Evolutionary conservation across 2,797 vertebrate genomes (phyloP).

Genomic region (Micropoecilia bifurca): DNA sequence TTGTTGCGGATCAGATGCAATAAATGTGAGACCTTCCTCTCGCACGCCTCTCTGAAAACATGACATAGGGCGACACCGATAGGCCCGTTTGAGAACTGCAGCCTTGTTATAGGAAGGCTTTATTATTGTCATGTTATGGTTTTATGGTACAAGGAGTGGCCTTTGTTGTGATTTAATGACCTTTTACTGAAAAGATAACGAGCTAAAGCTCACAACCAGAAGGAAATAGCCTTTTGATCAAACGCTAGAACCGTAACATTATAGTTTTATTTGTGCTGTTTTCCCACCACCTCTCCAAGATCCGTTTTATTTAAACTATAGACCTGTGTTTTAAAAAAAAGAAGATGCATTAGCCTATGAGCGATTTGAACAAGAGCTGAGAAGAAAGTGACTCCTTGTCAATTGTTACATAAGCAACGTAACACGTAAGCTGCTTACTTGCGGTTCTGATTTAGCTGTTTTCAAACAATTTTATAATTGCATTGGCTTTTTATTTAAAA

Average conservation of each 20-base stretch:
- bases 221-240: neutral
- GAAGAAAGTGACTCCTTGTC: neutral
- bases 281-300: neutral
- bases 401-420: neutral
- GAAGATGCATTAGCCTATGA: neutral
- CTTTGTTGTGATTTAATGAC: neutral
- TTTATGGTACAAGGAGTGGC: neutral
- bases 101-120: neutral
- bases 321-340: neutral
- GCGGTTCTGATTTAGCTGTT: neutral
- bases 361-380: neutral
- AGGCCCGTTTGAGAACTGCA: slow-evolving; percentile 6
- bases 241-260: neutral
- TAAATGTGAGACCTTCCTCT: slow-evolving; percentile 14
- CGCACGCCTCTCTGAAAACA: slow-evolving; percentile 27
- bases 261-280: neutral
- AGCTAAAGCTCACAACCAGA: neutral
- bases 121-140: neutral
- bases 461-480: neutral
- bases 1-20: slow-evolving; percentile 50
- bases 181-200: slow-evolving; percentile 6
- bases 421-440: neutral
- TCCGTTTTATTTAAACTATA: neutral
- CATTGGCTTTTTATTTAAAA: neutral
- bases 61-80: slow-evolving; percentile 50